Conservation (phyloP, 1,140 invertebrate genomes). For the Aphelinus certus region DNA sequence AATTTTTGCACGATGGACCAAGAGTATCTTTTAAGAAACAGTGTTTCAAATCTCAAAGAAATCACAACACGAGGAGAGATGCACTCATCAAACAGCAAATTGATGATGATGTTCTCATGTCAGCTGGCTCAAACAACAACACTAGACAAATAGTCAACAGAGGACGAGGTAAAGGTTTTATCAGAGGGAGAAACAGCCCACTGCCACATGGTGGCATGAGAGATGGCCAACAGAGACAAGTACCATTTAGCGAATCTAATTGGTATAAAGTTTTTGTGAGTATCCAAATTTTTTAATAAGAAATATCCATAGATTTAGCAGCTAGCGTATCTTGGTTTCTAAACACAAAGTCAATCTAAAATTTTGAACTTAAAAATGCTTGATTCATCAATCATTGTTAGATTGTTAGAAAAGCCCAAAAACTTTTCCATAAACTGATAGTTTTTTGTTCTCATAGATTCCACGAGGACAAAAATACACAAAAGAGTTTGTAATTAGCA, state of each 20-base stretch:
- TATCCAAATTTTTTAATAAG: constrained; percentile 17
- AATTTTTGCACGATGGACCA: constrained; percentile 39
- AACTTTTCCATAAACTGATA: too few relatives aligned
- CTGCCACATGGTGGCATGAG: constrained; percentile 44
- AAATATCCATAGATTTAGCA: too few relatives aligned
- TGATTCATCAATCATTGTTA: too few relatives aligned
- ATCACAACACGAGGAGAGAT: constrained; percentile 22
- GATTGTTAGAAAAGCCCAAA: too few relatives aligned
- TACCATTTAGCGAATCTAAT: constrained; percentile 49
- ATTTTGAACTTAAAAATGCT: too few relatives aligned
- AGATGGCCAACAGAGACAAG: constrained; percentile 21
- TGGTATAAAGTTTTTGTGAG: constrained; percentile 73
- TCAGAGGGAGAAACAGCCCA: constrained; percentile 50
- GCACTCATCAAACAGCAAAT: constrained; percentile 38
- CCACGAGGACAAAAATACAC: constrained; percentile 79
- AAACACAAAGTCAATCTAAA: too few relatives aligned
- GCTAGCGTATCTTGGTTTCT: too few relatives aligned
- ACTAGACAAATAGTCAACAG: constrained; percentile 44
- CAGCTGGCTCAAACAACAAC: constrained; percentile 44
- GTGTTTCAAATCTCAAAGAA: constrained; percentile 4
- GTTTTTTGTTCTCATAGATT: constrained; percentile 64
- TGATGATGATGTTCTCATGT: constrained; percentile 55
- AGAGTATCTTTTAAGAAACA: constrained; percentile 54
- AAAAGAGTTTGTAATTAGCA: constrained; percentile 73
- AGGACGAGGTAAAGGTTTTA: constrained; percentile 34